Evolutionary conservation across 1,140 invertebrate genomes (phyloP).

Genomic region (Dysdera silvatica): DNA sequence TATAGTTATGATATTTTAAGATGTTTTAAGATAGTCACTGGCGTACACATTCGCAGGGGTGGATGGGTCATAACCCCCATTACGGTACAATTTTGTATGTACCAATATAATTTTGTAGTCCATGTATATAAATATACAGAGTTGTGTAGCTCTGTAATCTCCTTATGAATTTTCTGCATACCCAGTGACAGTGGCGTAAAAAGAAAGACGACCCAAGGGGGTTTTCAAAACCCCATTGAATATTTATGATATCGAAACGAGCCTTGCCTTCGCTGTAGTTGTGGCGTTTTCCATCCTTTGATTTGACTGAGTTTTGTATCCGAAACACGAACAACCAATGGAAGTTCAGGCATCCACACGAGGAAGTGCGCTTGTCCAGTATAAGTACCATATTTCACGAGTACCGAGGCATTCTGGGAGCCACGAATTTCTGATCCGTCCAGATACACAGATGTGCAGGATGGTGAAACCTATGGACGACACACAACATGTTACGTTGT

Average conservation of each 20-base stretch:
- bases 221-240: too few relatives aligned
- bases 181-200: neutral
- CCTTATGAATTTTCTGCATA: too few relatives aligned
- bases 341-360: slow-evolving; percentile 95
- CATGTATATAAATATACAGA: too few relatives aligned
- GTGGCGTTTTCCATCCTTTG: slow-evolving; percentile 76
- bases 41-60: too few relatives aligned
- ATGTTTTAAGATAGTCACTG: too few relatives aligned
- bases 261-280: slow-evolving; percentile 40
- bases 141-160: too few relatives aligned
- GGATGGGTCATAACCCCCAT: too few relatives aligned
- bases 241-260: neutral
- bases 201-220: neutral
- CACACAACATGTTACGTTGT: neutral
- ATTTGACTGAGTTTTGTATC: slow-evolving; percentile 85
- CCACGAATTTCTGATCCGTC: slow-evolving; percentile 92
- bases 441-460: slow-evolving; percentile 91
- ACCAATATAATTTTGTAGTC: too few relatives aligned
- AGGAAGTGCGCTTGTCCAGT: slow-evolving; percentile 77
- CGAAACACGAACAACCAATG: slow-evolving; percentile 76
- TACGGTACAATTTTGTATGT: too few relatives aligned
- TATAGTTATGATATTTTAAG: too few relatives aligned
- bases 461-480: slow-evolving; percentile 72
- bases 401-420: slow-evolving; percentile 84
- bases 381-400: slow-evolving; percentile 88